A percentile compares a stretch with the other conserved stretches of the same genome.
Conservation (phyloP, 1,140 invertebrate species). For the Dendrolimus punctatus region DNA sequence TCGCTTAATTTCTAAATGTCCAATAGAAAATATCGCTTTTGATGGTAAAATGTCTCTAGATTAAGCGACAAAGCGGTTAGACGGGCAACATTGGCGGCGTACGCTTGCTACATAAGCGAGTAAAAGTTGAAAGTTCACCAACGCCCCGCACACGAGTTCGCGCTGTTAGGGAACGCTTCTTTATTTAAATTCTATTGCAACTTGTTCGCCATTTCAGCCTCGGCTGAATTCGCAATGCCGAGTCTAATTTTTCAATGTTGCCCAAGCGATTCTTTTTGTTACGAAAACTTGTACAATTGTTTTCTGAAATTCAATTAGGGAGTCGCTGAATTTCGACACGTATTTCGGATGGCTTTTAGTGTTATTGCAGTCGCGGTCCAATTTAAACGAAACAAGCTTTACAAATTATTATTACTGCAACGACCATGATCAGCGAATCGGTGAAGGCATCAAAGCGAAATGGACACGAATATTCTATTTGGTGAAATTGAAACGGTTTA, state of each 20-base stretch:
- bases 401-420: constrained; percentile 23
- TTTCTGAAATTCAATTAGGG: constrained; percentile 26
- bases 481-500: constrained; percentile 51
- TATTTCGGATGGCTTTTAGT: constrained; percentile 23
- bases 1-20: no score
- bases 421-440: constrained; percentile 16
- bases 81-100: neutral
- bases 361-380: constrained; percentile 29
- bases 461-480: constrained; percentile 31
- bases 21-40: no score
- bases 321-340: constrained; percentile 21
- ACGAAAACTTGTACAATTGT: constrained; percentile 25
- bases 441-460: constrained; percentile 18
- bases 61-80: no score
- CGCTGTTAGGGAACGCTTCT: constrained; percentile 59
- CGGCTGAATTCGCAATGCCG: constrained; percentile 46
- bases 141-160: constrained; percentile 54
- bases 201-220: constrained; percentile 51
- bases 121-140: constrained; percentile 70
- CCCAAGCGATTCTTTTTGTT: constrained; percentile 18
- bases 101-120: constrained; percentile 45
- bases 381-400: constrained; percentile 30
- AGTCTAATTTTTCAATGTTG: constrained; percentile 48
- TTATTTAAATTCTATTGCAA: constrained; percentile 68
- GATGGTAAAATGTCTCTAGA: no score